phyloP scores from a whole-genome alignment of 2,113 vertebrate species.

The Lepus americanus region DNA sequence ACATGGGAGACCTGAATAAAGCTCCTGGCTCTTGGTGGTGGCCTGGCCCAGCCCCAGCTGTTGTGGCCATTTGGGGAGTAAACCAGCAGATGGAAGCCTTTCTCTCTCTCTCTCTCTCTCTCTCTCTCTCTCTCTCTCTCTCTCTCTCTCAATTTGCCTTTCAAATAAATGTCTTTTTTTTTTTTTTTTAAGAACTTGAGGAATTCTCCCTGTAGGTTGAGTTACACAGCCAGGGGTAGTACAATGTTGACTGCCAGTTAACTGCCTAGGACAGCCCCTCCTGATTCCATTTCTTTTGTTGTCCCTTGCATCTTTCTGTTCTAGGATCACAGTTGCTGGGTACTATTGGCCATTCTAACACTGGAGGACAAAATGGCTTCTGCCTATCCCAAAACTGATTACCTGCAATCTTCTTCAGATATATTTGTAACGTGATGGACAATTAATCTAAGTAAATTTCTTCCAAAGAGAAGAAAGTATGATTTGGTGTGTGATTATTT shows the following conservation, averaged over 20 bases:
- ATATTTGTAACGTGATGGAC: neutral
- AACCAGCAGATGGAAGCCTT: too few relatives aligned
- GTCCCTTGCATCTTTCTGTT: neutral
- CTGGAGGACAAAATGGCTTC: neutral
- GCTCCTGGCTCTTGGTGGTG: too few relatives aligned
- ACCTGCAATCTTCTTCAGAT: neutral
- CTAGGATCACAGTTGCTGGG: neutral
- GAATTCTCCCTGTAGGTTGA: neutral
- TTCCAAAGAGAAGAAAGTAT: constrained; percentile 24
- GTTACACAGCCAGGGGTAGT: neutral
- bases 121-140: too few relatives aligned
- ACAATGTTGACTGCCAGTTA: neutral
- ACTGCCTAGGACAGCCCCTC: neutral
- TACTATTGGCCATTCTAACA: neutral
- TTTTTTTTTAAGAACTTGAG: neutral
- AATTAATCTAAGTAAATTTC: constrained; percentile 47
- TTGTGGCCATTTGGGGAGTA: too few relatives aligned
- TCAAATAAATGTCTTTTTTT: too few relatives aligned
- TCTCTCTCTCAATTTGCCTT: too few relatives aligned
- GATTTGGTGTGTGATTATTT: constrained; percentile 51
- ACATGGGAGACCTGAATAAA: too few relatives aligned
- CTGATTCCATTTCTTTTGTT: neutral
- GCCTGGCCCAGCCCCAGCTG: too few relatives aligned
- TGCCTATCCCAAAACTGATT: neutral
- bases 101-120: too few relatives aligned